These are phyloP conservation scores for Julus scanicus DNA, from an alignment of 2,888 invertebrate genomes.

Conservation along the genomic window DNA sequence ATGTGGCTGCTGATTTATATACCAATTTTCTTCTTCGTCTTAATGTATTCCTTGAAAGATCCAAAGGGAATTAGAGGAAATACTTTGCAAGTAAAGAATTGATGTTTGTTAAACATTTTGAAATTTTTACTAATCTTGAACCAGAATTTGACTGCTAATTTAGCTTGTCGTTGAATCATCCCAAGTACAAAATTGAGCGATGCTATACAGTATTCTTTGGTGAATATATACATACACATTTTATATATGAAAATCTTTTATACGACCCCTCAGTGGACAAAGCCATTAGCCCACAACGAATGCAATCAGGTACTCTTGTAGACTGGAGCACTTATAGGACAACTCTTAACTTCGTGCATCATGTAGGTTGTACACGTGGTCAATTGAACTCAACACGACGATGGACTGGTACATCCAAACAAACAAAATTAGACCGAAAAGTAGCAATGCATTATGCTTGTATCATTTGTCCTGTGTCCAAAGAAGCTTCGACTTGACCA, in stretches of 20 bases:
- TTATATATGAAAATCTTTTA: neutral
- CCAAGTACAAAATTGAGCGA: neutral
- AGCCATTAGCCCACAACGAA: conserved; percentile 44
- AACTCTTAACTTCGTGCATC: conserved; percentile 46
- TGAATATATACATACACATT: neutral
- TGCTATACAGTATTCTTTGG: neutral
- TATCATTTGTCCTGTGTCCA: conserved; percentile 48
- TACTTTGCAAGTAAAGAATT: too few relatives aligned
- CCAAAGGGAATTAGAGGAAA: neutral
- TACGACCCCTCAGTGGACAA: neutral
- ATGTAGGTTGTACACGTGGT: conserved; percentile 51
- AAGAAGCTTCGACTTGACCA: conserved; percentile 16
- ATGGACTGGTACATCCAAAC: conserved; percentile 41
- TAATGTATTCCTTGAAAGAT: neutral
- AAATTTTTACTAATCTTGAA: neutral
- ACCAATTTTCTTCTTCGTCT: conserved; percentile 18
- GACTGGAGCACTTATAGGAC: conserved; percentile 42
- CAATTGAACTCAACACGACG: conserved; percentile 43
- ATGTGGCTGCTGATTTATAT: neutral
- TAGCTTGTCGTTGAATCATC: neutral
- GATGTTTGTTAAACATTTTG: too few relatives aligned
- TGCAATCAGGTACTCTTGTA: conserved; percentile 51
- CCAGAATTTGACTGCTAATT: neutral
- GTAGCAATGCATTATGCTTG: conserved; percentile 50
- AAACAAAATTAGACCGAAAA: conserved; percentile 47